Conservation (phyloP, 2,113 vertebrate species). For the Anhinga rufa region DNA sequence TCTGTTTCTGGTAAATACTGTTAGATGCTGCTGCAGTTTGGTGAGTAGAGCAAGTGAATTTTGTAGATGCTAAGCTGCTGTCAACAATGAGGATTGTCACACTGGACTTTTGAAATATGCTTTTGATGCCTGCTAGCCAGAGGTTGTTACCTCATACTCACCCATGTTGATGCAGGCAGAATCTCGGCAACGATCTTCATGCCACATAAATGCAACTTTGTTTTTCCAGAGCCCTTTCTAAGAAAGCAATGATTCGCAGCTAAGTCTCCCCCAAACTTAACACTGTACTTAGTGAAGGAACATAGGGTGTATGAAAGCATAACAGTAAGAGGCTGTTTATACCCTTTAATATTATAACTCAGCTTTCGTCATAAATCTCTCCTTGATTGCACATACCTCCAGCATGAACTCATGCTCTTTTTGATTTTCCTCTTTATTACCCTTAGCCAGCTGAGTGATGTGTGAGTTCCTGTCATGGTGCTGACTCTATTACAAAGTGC, state of each 20-base stretch:
- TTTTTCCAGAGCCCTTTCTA: conserved; percentile 40
- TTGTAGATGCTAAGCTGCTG: not conserved
- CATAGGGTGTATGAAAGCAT: conserved; percentile 16
- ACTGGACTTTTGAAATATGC: not conserved
- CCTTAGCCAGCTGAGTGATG: conserved; percentile 71
- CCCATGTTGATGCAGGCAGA: not conserved
- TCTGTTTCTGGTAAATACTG: not conserved
- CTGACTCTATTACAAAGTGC: conserved; percentile 77
- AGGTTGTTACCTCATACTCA: not conserved
- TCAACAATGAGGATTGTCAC: not conserved
- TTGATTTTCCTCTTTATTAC: conserved; percentile 74
- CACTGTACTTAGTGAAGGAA: conserved; percentile 44
- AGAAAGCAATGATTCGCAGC: conserved; percentile 17
- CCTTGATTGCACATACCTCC: conserved; percentile 55
- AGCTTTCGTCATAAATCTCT: conserved; percentile 71
- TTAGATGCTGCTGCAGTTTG: not conserved
- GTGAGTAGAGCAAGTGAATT: not conserved
- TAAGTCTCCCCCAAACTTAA: conserved; percentile 45
- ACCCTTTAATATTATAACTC: conserved; percentile 71
- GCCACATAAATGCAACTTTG: not conserved
- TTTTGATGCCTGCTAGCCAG: not conserved
- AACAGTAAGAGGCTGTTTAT: conserved; percentile 72
- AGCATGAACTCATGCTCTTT: conserved; percentile 62
- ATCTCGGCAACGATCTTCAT: not conserved
- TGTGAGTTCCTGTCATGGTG: conserved; percentile 73